Evolutionary conservation across 2,113 vertebrate genomes (phyloP).

Genomic region (Calidris pugnax): DNA sequence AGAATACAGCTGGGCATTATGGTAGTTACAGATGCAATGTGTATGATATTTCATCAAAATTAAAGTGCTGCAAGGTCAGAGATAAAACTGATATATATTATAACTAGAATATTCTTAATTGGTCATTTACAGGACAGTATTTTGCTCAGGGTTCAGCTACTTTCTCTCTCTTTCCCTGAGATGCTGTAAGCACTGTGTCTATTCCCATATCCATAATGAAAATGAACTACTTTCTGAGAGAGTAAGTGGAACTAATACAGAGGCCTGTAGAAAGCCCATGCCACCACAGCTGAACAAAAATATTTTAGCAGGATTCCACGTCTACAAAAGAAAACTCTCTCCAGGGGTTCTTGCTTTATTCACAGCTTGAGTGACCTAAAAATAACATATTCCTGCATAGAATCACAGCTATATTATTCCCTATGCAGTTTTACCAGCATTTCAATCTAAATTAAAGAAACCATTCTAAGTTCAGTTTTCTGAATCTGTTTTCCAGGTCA

Average conservation of each 20-base stretch:
- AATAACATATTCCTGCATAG: slow-evolving; percentile 7
- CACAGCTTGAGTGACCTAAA: slow-evolving; percentile 60
- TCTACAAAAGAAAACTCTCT: slow-evolving; percentile 3
- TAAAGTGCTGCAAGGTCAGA: background rate
- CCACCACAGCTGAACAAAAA: background rate
- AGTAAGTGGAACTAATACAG: background rate
- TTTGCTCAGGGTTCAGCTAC: background rate
- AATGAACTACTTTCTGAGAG: background rate
- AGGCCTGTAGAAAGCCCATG: background rate
- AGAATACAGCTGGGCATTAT: background rate
- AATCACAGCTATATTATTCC: background rate
- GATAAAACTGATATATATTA: background rate
- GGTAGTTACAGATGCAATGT: background rate
- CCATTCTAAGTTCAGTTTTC: background rate
- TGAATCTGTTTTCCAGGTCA: background rate
- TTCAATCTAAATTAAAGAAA: background rate
- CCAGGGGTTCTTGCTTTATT: slow-evolving; percentile 42
- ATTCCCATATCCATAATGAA: background rate
- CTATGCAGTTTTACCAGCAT: background rate
- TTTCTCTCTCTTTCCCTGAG: background rate
- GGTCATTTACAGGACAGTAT: background rate
- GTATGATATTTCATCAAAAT: background rate
- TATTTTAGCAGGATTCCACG: background rate
- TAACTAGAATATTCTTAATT: background rate
- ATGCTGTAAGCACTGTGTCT: background rate